Base-by-base conservation (phyloP, 2,797 vertebrate species). In the Lateolabrax maculatus region DNA sequence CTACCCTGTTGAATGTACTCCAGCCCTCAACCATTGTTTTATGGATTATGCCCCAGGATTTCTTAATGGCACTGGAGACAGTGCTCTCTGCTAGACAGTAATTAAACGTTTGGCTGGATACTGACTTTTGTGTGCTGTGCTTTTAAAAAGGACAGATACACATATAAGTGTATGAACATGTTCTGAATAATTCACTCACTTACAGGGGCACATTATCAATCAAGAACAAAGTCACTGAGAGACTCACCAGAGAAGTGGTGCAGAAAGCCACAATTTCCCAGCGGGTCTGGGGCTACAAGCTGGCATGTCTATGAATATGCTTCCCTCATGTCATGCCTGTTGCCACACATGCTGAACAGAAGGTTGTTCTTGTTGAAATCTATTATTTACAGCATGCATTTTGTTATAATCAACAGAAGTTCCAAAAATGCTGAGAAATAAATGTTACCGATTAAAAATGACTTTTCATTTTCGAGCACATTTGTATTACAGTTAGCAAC, bases 321-420 rank as follows among this genome's bases (percentile, higher is more conserved):
- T 67, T 48, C 65, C 70, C 71, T 73, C 49, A 64, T 65, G 68
- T 56, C 80, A 48, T 44, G 64, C 39, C 79, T 77, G 72, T 65
- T 71, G 55, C 60, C 56, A 79, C 75, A 88, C 67, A 79, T 79
- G 78, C 80, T 71, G 71, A 81, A 67, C 75, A 81, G 75, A 84
- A 58, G 63, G 68, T 36, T 73, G 67, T 44, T 70, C 19, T 71
- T 62, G 57, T 75, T 63, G 37, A 71, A 71, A 55, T 44, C 52
- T 68, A 64, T 75, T 65, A 80, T 79, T 77, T 36, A 64, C 41
- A 63, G 64, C 48, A 60, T 60, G 41, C 3, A 18, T 75, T 75
- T 48, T 41, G 7, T 63, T 39, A 61, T 63, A 25, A 61, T 39
- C 25, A 51, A 46, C 34, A 41, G 19, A 62, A 37, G 29, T 46